A percentile compares a stretch with the other conserved stretches of the same genome.
phyloP scores from a whole-genome alignment of 2,113 vertebrate species.

The Percopsis transmontana region DNA sequence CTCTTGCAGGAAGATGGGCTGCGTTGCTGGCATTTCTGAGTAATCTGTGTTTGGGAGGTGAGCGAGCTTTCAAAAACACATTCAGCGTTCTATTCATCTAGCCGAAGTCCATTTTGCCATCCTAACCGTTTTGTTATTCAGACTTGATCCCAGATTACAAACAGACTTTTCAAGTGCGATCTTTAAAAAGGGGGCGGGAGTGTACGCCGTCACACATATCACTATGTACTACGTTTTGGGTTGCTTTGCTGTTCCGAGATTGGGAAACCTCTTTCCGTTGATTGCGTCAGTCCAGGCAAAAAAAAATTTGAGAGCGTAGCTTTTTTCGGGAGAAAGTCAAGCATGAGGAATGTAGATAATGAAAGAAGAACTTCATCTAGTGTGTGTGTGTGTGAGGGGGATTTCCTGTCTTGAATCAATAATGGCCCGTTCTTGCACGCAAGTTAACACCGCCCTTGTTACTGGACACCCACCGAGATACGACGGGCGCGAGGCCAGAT shows the following conservation, averaged over 20 bases:
- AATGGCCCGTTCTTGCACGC: constrained; percentile 16
- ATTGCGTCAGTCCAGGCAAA: constrained; percentile 33
- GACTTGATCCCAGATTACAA: constrained; percentile 52
- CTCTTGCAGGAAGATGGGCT: not conserved
- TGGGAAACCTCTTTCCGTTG: constrained; percentile 29
- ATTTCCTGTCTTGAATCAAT: constrained; percentile 47
- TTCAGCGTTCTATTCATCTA: constrained; percentile 32
- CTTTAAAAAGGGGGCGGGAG: constrained; percentile 16
- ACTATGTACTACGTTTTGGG: constrained; percentile 14
- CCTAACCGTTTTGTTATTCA: not conserved
- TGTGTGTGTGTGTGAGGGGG: constrained; percentile 20
- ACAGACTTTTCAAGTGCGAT: constrained; percentile 39
- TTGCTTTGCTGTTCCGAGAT: constrained; percentile 33
- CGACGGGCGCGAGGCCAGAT: not conserved
- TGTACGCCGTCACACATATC: constrained; percentile 44
- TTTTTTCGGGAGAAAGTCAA: constrained; percentile 47
- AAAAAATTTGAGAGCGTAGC: constrained; percentile 37
- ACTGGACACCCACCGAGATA: constrained; percentile 2
- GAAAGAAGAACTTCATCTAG: constrained; percentile 36
- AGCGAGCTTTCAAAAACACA: constrained; percentile 24
- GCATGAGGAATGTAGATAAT: constrained; percentile 33
- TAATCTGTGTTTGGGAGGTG: not conserved
- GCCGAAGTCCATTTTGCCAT: constrained; percentile 10
- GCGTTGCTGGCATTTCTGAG: not conserved
- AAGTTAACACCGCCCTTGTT: constrained; percentile 2